Evolutionary conservation across 1,140 invertebrate genomes (phyloP).

Genomic region (Drosophila watanabei): DNA sequence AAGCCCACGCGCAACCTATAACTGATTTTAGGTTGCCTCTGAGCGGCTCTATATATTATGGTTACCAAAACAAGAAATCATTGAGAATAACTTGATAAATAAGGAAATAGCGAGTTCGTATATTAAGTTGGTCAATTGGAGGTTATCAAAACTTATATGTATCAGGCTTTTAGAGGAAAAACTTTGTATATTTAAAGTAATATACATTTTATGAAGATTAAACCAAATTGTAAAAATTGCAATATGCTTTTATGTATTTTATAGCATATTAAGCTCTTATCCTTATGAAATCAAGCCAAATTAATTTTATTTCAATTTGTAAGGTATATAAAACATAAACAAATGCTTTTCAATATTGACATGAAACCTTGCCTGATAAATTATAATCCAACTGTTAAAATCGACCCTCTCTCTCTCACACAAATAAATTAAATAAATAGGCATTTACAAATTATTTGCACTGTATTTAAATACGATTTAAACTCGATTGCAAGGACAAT

Average conservation of each 20-base stretch:
- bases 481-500: constrained; percentile 43
- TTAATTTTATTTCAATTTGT: not conserved
- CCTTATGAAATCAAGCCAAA: not conserved
- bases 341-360: not conserved
- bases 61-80: not conserved
- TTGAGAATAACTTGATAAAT: constrained; percentile 1
- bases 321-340: not conserved
- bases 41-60: not conserved
- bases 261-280: not conserved
- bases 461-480: constrained; percentile 50
- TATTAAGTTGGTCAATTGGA: not conserved
- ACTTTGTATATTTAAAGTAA: not conserved
- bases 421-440: not conserved
- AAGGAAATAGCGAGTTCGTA: not conserved
- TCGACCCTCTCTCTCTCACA: not conserved
- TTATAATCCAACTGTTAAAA: not conserved
- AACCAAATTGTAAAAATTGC: not conserved
- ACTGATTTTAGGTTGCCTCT: not conserved
- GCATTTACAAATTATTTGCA: constrained; percentile 38
- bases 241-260: not conserved
- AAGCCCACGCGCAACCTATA: not conserved
- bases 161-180: not conserved
- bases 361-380: not conserved
- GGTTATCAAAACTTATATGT: not conserved
- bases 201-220: not conserved